A percentile compares a stretch with the other conserved stretches of the same genome.
phyloP scores from a whole-genome alignment of 2,888 invertebrate species.

The Kryphioiulus occultus region DNA sequence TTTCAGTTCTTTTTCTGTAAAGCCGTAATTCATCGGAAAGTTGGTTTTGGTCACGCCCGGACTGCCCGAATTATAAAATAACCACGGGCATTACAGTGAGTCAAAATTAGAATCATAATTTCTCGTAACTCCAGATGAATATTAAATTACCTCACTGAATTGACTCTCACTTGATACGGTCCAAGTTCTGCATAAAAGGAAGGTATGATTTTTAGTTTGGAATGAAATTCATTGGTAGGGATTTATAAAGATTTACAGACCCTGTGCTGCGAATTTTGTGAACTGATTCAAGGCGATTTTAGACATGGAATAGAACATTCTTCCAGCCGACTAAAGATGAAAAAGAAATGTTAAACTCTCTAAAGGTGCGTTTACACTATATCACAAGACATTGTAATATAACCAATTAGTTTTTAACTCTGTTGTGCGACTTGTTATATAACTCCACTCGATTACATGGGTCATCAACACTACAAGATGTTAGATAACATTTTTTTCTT shows the following conservation, averaged over 20 bases:
- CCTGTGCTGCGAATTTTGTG: conserved; percentile 49
- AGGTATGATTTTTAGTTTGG: neutral
- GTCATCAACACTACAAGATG: too few relatives aligned
- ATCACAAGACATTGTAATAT: too few relatives aligned
- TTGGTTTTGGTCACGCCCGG: conserved; percentile 33
- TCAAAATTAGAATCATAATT: too few relatives aligned
- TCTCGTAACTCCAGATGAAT: neutral
- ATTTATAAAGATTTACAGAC: neutral
- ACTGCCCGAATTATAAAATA: neutral
- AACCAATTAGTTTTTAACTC: too few relatives aligned
- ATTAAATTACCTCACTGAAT: conserved; percentile 40
- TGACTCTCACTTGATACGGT: conserved; percentile 43
- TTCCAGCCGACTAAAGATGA: neutral
- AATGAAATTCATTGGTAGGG: neutral
- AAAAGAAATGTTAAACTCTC: too few relatives aligned
- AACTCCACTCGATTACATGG: too few relatives aligned
- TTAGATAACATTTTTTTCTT: too few relatives aligned
- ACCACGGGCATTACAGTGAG: neutral
- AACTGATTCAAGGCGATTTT: conserved; percentile 46
- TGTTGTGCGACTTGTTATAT: too few relatives aligned
- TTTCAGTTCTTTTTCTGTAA: neutral
- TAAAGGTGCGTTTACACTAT: too few relatives aligned
- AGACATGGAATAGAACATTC: conserved; percentile 49
- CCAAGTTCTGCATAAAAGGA: conserved; percentile 21
- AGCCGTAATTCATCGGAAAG: conserved; percentile 17